Base-by-base conservation (phyloP, 2,888 invertebrate species). In the Xylota segnis region DNA sequence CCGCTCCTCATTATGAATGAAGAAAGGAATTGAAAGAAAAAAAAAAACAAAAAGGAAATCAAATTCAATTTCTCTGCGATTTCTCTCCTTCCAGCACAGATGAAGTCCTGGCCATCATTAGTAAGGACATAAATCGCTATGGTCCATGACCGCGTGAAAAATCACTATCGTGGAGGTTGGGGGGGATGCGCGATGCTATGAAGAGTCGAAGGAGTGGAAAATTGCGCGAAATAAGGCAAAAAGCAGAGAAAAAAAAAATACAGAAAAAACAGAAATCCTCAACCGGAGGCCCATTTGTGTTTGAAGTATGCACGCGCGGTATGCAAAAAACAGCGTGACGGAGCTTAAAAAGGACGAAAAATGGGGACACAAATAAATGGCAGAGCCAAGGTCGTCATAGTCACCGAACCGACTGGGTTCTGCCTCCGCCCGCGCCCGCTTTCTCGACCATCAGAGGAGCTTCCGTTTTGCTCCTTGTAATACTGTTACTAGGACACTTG, bases 141-240 rank as follows among this genome's bases (percentile, higher is more conserved):
- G 76, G 82, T 72, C 81, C 84, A 81, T 76, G 84, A 84, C 84
- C 84, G 84, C 84, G 81, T 84, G 75, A 84, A 84, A 84, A 81
- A 74, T 84, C 81, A 52, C 70, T 81, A 70, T 56, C 58, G 37
- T 23, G 32, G 37, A 18, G 0, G 37, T 23, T 23, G 37, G n/a
- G 0, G 4, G 14, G 43, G 29, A 58, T n/a, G n/a, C 3, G 37
- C 3, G 37, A 23, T 14, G 37, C 18, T 12, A 43, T 52, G 45
- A 61, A 74, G 68, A 37, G 32, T 10, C 82, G 52, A 76, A 76
- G 70, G 65, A 76, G 72, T 76, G 76, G 76, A 82, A 82, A 84
- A 79, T 79, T 58, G 45, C 54, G 40, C 70, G 45, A 75, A 68
- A 14, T 7, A 59, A 54, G 37, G n/a, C 50, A 47, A 45, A 10